Conservation (phyloP, 2,113 vertebrate species). For the Oncorhynchus kisutch region DNA sequence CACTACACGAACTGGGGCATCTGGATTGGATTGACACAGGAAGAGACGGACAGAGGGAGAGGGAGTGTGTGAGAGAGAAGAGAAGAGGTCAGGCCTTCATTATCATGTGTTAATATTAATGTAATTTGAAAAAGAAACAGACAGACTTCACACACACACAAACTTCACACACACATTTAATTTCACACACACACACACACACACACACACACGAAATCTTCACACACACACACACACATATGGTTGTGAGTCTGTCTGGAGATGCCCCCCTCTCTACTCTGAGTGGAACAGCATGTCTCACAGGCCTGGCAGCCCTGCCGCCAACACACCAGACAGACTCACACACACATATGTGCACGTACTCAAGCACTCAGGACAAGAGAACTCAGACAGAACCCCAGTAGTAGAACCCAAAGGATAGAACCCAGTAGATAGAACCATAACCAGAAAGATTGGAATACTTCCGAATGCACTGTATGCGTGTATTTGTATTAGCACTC, state of each 20-base stretch:
- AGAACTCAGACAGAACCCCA: constrained; percentile 16
- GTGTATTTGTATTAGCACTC: too few relatives aligned
- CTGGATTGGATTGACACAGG: constrained; percentile 82
- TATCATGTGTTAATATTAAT: constrained; percentile 83
- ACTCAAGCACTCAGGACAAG: not conserved
- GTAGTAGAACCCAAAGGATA: not conserved
- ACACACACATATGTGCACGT: not conserved
- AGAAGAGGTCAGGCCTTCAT: constrained; percentile 76
- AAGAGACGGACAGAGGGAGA: constrained; percentile 64
- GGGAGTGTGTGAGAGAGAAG: constrained; percentile 62
- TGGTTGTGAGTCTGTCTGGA: not conserved
- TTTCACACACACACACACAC: not conserved
- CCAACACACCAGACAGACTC: constrained; percentile 13
- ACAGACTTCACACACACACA: not conserved
- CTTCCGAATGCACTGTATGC: too few relatives aligned
- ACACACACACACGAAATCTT: constrained; percentile 1
- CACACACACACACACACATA: constrained; percentile 2
- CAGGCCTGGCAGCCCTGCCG: not conserved
- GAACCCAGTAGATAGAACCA: constrained; percentile 4
- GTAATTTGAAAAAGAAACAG: constrained; percentile 69
- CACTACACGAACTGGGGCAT: constrained; percentile 73
- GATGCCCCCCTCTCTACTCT: not conserved
- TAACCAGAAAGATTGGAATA: constrained; percentile 1
- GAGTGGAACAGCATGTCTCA: constrained; percentile 4
- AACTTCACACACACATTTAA: not conserved